These are phyloP conservation scores for Merluccius polli DNA, from an alignment of 2,797 vertebrate species.

Conservation along the genomic window DNA sequence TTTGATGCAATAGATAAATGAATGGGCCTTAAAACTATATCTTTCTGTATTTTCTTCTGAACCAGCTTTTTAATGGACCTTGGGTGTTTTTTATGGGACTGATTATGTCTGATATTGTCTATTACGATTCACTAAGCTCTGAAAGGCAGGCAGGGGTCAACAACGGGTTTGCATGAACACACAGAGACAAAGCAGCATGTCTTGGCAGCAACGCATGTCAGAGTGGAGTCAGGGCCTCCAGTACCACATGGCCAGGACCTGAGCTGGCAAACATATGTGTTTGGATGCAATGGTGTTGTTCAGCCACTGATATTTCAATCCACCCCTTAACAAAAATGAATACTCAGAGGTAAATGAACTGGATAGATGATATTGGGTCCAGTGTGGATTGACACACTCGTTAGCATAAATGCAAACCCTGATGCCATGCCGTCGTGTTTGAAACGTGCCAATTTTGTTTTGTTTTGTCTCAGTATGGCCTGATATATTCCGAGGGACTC, in stretches of 20 bases:
- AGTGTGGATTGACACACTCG: no score
- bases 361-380: neutral
- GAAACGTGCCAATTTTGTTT: no score
- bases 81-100: neutral
- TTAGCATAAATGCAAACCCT: no score
- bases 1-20: neutral
- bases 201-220: neutral
- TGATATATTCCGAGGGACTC: neutral
- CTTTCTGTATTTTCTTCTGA: neutral
- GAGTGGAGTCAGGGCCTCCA: no score
- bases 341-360: neutral
- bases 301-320: neutral
- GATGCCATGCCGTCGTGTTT: no score
- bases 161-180: neutral
- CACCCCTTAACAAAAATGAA: neutral
- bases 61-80: neutral
- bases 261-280: neutral
- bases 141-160: neutral
- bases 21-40: neutral
- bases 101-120: conserved; percentile 1
- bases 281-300: neutral
- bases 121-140: neutral
- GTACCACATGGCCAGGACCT: neutral
- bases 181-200: neutral
- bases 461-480: neutral